Base-by-base conservation (phyloP, 2,113 vertebrate genomes). In the Spheniscus mendiculus region DNA sequence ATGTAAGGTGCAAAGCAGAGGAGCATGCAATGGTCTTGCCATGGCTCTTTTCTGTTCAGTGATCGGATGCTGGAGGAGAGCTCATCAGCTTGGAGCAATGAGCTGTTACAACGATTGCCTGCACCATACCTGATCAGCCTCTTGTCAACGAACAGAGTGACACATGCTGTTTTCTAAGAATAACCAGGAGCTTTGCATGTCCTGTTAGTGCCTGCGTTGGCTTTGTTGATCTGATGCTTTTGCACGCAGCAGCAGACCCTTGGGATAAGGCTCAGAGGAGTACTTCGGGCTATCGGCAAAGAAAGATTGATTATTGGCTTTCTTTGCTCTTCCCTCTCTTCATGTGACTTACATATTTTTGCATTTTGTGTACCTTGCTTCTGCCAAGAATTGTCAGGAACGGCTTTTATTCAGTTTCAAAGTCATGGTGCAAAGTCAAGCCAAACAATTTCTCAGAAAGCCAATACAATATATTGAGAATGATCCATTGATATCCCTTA, bases 261-360 rank as follows among this genome's bases (percentile, higher is more conserved):
- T 13, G 13, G 73, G 62, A 47, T 29, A 42, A 42, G 65, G 66
- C 49, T 65, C 72, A 45, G 87, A 22, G 90, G 26, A 69, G 45
- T 8, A 10, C 62, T 80, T 73, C 2, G 20, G 88, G 93, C 74
- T 80, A 19, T 29, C 22, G 32, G 9, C 81, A 20, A 38, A 53
- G 26, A 61, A 63, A 77, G 62, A 47, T 49, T 34, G 55, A 50
- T 78, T 44, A 7, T 12, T 11, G 45, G 25, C n/a, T 84, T 79
- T 21, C 53, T 22, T 27, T 26, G 32, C 55, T n/a, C 63, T 65
- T 59, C 87, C 52, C 65, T 56, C 34, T 15, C 79, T 30, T 11
- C 5, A 1, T 2, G 36, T 58, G 53, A 26, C 38, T 32, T 13
- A 58, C 4, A 7, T 2, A 6, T 5, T 27, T 36, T 5, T 55